Evolutionary conservation across 2,888 invertebrate genomes (phyloP), one percentile per base, ranked within the genome.

Genomic region (Epirrita christyi): DNA sequence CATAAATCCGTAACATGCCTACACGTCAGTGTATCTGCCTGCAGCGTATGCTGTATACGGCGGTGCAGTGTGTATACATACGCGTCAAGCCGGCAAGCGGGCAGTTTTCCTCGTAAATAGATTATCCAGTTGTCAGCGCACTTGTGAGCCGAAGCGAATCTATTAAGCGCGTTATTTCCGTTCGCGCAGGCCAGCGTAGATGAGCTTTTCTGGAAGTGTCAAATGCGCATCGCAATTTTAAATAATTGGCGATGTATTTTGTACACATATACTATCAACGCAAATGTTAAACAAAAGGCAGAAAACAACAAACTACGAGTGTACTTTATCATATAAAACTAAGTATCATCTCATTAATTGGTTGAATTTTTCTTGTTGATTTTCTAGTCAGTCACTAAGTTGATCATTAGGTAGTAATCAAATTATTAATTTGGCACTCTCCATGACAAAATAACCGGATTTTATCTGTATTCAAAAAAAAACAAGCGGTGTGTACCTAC

Each of bases 131-230:
- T 89, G 90, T 89, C 90, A 88, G 86, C 81, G 81, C 76, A 79
- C 80, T 85, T 82, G 86, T 81, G 85, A 88, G 86, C 84, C 80
- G 85, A 78, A 76, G 88, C 88, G 89, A 90, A 90, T 91, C 91
- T 91, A 91, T 91, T 91, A 89, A 88, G 86, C 88, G 84, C 85
- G 84, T 89, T 90, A 92, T 88, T 86, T 88, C 87, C 88, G 86
- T 77, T 77, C 71, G 76, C 75, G 67, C 76, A 73, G 73, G 62
- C 64, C 76, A 59, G 45, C 64, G 41, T 13, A 43, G 66, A 62
- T 57, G 38, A 13, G 46, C 29, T 44, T 34, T 11, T 8, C 64
- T 66, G 50, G 68, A 69, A 59, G 55, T 51, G 64, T 15, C 46
- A 10, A 6, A 36, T 5, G 6, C 4, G 6, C 3, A n/a, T n/a